Conservation (phyloP, 2,797 vertebrate species). For the Vespertilio murinus region DNA sequence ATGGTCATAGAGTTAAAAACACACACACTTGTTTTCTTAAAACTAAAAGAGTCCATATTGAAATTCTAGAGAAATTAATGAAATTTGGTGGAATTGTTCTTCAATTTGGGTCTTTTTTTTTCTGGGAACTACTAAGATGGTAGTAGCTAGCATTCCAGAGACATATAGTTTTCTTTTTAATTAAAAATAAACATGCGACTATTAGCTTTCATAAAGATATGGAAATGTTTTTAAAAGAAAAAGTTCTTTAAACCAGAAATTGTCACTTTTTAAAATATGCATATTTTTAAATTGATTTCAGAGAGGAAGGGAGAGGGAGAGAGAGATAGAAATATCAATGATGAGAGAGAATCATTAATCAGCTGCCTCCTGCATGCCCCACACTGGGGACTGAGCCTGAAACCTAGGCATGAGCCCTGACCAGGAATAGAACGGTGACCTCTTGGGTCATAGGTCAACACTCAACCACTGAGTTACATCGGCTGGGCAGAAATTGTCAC, state of each 20-base stretch:
- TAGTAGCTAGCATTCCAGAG: conserved; percentile 36
- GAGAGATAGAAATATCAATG: too few species aligned
- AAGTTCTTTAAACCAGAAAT: conserved; percentile 32
- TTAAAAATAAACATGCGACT: conserved; percentile 52
- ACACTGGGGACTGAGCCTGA: too few species aligned
- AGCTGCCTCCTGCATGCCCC: too few species aligned
- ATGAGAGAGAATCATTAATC: too few species aligned
- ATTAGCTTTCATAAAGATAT: not conserved
- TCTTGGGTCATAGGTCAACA: too few species aligned
- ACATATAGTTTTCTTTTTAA: conserved; percentile 29
- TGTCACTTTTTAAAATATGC: not conserved
- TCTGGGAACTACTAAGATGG: not conserved
- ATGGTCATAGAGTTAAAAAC: not conserved
- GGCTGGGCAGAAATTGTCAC: not conserved
- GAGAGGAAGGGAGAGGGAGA: too few species aligned
- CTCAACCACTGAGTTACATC: too few species aligned
- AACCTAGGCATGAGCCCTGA: too few species aligned
- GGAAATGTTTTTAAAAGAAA: conserved; percentile 8
- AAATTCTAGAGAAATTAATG: conserved; percentile 49
- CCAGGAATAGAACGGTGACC: too few species aligned
- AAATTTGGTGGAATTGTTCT: not conserved
- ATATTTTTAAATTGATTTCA: too few species aligned
- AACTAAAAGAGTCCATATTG: not conserved
- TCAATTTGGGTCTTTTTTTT: conserved; percentile 25
- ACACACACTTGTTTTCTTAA: conserved; percentile 13